These are phyloP conservation scores for Dicentrarchus labrax DNA, from an alignment of 2,113 vertebrate genomes.

Conservation along the genomic window DNA sequence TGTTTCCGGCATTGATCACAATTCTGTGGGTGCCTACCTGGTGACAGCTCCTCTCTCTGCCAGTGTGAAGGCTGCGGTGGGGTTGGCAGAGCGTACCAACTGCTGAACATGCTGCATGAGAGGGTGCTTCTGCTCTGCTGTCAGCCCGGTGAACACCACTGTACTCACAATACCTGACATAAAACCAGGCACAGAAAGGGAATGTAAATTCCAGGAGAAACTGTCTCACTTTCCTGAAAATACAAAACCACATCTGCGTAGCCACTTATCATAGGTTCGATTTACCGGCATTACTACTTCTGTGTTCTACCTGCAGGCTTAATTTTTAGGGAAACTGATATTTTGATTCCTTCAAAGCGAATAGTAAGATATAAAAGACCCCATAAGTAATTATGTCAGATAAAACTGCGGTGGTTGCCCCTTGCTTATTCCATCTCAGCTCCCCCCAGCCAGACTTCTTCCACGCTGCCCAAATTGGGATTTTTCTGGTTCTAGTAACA, in stretches of 20 bases:
- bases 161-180: constrained; percentile 91
- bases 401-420: neutral
- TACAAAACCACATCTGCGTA: constrained; percentile 22
- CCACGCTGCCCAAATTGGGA: neutral
- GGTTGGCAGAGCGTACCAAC: constrained; percentile 92
- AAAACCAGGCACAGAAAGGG: constrained; percentile 39
- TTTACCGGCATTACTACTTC: constrained; percentile 12
- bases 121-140: constrained; percentile 88
- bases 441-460: neutral
- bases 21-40: constrained; percentile 83
- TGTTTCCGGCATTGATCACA: constrained; percentile 59
- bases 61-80: constrained; percentile 88
- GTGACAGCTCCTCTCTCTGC: constrained; percentile 93
- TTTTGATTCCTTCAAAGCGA: constrained; percentile 1
- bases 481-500: neutral
- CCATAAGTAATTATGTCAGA: neutral
- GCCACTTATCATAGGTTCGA: neutral
- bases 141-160: constrained; percentile 92
- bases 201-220: constrained; percentile 38
- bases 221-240: constrained; percentile 19
- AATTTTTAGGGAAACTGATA: neutral
- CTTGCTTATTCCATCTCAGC: too few relatives aligned
- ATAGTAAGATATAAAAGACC: neutral
- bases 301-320: neutral
- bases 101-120: constrained; percentile 89